Evolutionary conservation across 2,797 vertebrate species (phyloP).

Genomic region (Potorous gilbertii): DNA sequence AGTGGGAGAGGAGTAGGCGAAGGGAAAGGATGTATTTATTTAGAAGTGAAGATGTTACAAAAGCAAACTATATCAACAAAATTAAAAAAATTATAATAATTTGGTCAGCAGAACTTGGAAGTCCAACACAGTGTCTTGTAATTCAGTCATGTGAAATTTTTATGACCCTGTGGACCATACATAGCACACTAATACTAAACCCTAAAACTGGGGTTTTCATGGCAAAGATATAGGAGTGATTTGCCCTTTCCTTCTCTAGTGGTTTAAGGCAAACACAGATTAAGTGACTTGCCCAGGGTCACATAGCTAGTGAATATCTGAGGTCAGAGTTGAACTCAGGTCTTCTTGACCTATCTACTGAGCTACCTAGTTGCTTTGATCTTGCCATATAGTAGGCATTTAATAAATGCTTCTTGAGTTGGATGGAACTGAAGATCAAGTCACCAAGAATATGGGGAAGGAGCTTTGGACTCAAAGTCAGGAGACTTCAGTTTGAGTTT

Average conservation of each 20-base stretch:
- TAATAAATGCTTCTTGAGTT: not conserved
- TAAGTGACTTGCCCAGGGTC: not conserved
- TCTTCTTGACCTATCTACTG: not conserved
- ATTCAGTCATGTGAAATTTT: not conserved
- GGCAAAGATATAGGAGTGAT: not conserved
- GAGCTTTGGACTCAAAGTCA: not conserved
- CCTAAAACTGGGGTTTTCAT: not conserved
- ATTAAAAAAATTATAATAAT: not conserved
- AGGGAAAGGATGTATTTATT: not conserved
- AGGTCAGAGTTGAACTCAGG: not conserved
- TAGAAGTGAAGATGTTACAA: not conserved
- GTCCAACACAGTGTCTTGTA: not conserved
- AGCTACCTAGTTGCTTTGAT: not conserved
- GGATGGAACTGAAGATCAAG: not conserved
- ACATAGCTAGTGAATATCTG: not conserved
- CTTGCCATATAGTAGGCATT: not conserved
- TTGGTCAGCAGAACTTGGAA: not conserved
- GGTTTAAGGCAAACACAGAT: not conserved
- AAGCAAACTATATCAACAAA: not conserved
- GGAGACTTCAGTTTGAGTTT: not conserved
- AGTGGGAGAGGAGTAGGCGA: not conserved
- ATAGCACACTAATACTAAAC: not conserved
- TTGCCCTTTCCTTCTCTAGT: not conserved
- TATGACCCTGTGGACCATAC: not conserved
- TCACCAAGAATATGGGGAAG: not conserved